Evolutionary conservation across 2,888 invertebrate species (phyloP).

Genomic region (Ophion slaviceki): DNA sequence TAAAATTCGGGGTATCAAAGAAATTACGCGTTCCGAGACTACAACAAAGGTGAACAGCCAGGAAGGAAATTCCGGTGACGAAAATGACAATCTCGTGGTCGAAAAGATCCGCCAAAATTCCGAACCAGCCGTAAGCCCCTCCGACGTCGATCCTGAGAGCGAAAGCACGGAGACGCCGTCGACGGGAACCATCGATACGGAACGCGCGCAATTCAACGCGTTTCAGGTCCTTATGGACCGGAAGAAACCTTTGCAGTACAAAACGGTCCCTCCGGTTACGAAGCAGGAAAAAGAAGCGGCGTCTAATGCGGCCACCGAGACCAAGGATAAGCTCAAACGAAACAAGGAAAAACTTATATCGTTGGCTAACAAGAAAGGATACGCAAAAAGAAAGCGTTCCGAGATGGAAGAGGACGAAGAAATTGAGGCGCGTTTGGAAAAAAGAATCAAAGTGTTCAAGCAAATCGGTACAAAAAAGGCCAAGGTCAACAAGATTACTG

Average conservation of each 20-base stretch:
- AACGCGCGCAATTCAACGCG: slow-evolving; percentile 72
- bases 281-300: slow-evolving; percentile 55
- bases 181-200: slow-evolving; percentile 8
- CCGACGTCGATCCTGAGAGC: neutral
- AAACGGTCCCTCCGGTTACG: neutral
- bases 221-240: slow-evolving; percentile 75
- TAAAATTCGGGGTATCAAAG: slow-evolving; percentile 8
- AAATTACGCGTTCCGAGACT: neutral
- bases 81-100: slow-evolving; percentile 39
- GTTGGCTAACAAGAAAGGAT: slow-evolving; percentile 88
- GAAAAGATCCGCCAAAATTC: slow-evolving; percentile 3
- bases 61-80: slow-evolving; percentile 31
- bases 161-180: neutral
- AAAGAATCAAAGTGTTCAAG: slow-evolving; percentile 86
- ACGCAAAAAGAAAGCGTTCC: slow-evolving; percentile 85
- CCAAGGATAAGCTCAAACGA: slow-evolving; percentile 65
- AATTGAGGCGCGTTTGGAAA: slow-evolving; percentile 86
- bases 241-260: slow-evolving; percentile 68
- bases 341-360: slow-evolving; percentile 78
- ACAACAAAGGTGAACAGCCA: neutral
- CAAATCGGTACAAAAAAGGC: slow-evolving; percentile 82
- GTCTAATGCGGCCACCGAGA: slow-evolving; percentile 51
- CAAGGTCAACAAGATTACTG: slow-evolving; percentile 62
- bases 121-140: neutral
- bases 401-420: slow-evolving; percentile 86